Base-by-base conservation (phyloP, 2,797 vertebrate genomes). In the Karalla daura region DNA sequence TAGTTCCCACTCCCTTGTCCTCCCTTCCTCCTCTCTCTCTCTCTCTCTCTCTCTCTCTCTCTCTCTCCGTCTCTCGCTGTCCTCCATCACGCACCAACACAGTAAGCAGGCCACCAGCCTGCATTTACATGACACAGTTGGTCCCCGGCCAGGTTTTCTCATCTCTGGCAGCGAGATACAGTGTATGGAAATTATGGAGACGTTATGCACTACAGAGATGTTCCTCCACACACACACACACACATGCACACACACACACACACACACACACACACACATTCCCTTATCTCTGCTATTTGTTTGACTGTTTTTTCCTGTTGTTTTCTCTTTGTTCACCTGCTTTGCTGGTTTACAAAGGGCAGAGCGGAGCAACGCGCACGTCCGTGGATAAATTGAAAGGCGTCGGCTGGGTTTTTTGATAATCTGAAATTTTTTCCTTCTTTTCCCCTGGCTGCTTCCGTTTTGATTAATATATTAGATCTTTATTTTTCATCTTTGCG, bases 111-210 rank as follows among this genome's bases (percentile, higher is more conserved):
- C 81, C 81, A 88, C 55, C 81, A 86, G 75, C 56, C 81, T 74
- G 81, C 80, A 86, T 83, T 87, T 82, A 76, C 71, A 78, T 85
- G 83, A 47, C 83, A 84, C 86, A 86, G 63, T 86, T 88, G 86
- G 80, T 86, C 58, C 53, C 17, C 7, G 15, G 78, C 85, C 86
- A 87, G 60, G 41, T 50, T 69, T 53, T 58, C 39, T 73, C 63
- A 43, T 80, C 78, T 62, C 66, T 83, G 81, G 74, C 78, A 76
- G 59, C n/a, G 61, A 69, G 41, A 64, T 66, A 28, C 41, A 40
- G 40, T 37, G 37, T 59, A 72, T 79, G 77, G 64, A 83, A 83
- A 84, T 76, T 67, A 76, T 70, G 27, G 44, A 75, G 61, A 70
- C 37, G 41, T 76, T 63, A 65, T 58, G 76, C 59, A 25, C 17